Conservation (phyloP, 2,113 vertebrate genomes). For the Cavia porcellus region DNA sequence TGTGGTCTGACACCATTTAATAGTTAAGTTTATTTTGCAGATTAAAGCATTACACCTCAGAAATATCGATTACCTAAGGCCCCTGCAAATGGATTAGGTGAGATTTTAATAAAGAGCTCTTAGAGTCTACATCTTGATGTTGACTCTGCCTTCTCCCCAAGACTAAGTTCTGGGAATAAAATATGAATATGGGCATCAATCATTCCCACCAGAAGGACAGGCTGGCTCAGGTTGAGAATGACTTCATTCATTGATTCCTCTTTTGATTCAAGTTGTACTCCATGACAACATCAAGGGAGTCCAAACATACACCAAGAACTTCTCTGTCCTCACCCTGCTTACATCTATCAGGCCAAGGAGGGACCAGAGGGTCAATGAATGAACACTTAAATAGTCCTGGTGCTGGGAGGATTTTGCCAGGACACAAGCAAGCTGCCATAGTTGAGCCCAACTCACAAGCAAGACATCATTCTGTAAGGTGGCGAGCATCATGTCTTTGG, state of each 20-base stretch:
- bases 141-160: not conserved
- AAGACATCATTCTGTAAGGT: not conserved
- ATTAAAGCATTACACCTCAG: not conserved
- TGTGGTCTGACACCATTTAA: not conserved
- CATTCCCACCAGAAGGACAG: not conserved
- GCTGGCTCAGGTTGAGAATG: not conserved
- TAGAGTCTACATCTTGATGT: not conserved
- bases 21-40: not conserved
- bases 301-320: not conserved
- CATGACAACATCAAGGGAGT: not conserved
- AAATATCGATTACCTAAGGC: not conserved
- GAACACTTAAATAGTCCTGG: not conserved
- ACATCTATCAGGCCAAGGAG: fast-evolving
- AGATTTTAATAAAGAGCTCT: not conserved
- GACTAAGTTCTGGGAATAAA: not conserved
- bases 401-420: not conserved
- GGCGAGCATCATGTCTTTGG: not conserved
- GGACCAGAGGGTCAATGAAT: not conserved
- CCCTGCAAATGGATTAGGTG: too few relatives aligned
- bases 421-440: not conserved
- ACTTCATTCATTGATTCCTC: not conserved
- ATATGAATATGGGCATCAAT: not conserved
- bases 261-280: not conserved
- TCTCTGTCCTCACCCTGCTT: not conserved
- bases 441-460: not conserved